Conservation (phyloP, 2,113 vertebrate species). For the Caretta caretta region DNA sequence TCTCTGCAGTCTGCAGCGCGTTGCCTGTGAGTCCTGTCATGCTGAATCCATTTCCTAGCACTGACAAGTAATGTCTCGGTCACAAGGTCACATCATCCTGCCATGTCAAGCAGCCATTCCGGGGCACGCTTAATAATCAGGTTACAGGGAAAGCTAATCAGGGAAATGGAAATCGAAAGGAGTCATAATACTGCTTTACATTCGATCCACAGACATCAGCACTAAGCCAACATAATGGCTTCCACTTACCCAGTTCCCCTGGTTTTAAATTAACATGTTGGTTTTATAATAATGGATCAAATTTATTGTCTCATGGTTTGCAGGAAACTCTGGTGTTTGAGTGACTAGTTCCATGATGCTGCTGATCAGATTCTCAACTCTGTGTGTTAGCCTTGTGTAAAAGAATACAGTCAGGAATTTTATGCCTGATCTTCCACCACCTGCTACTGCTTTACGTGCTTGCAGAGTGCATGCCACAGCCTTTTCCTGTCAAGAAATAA, state of each 20-base stretch:
- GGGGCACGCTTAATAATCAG: conserved; percentile 15
- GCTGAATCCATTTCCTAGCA: background rate
- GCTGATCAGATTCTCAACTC: rapidly evolving
- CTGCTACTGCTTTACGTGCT: background rate
- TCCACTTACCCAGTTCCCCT: background rate
- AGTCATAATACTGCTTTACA: background rate
- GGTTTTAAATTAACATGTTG: background rate
- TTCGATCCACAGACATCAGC: background rate
- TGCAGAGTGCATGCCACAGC: background rate
- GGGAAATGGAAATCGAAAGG: background rate
- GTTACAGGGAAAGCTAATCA: conserved; percentile 13
- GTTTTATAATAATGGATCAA: background rate
- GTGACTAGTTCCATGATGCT: background rate
- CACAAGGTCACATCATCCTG: background rate
- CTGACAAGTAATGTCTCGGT: background rate
- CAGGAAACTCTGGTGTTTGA: background rate
- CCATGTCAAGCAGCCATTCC: conserved; percentile 39
- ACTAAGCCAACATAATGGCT: rapidly evolving
- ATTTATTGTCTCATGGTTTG: background rate
- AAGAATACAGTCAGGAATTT: rapidly evolving
- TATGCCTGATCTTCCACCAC: background rate
- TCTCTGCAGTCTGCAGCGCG: background rate
- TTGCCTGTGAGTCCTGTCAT: background rate
- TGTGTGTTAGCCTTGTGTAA: rapidly evolving
- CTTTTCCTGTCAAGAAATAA: background rate